These are phyloP conservation scores for Vulpes lagopus DNA, from an alignment of 2,113 vertebrate genomes.

Conservation along the genomic window DNA sequence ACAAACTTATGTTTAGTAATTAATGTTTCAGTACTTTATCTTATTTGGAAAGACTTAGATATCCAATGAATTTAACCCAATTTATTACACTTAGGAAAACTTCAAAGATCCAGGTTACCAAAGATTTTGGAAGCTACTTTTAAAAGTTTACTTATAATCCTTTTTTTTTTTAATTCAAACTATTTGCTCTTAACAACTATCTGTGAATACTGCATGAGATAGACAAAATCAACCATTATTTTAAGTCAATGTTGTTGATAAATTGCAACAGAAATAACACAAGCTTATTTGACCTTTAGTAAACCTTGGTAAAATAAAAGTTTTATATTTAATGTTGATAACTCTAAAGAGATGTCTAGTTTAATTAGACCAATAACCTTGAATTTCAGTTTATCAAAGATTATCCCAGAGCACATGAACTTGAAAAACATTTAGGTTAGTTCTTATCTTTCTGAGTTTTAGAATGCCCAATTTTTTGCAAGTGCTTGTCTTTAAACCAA, in stretches of 20 bases:
- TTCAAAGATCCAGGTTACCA: not conserved
- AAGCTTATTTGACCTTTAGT: not conserved
- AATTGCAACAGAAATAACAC: not conserved
- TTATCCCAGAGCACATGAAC: not conserved
- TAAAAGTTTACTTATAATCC: not conserved
- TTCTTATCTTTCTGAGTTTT: not conserved
- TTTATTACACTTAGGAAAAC: not conserved
- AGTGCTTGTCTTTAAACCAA: not conserved
- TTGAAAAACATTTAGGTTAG: not conserved
- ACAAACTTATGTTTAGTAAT: not conserved
- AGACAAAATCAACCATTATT: not conserved
- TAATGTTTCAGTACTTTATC: not conserved
- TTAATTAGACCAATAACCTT: not conserved
- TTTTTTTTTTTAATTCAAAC: not conserved
- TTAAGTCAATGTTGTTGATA: not conserved
- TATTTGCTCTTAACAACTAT: not conserved
- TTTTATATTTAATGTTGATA: not conserved
- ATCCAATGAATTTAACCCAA: not conserved
- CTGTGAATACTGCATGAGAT: not conserved
- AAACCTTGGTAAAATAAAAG: not conserved
- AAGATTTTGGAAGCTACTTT: not conserved
- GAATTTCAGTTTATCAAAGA: not conserved
- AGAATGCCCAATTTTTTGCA: not conserved
- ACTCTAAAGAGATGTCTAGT: not conserved
- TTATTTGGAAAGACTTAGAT: not conserved